Evolutionary conservation across 2,113 vertebrate genomes (phyloP), one percentile per base, ranked within the genome.

Genomic region (Ochotona curzoniae): DNA sequence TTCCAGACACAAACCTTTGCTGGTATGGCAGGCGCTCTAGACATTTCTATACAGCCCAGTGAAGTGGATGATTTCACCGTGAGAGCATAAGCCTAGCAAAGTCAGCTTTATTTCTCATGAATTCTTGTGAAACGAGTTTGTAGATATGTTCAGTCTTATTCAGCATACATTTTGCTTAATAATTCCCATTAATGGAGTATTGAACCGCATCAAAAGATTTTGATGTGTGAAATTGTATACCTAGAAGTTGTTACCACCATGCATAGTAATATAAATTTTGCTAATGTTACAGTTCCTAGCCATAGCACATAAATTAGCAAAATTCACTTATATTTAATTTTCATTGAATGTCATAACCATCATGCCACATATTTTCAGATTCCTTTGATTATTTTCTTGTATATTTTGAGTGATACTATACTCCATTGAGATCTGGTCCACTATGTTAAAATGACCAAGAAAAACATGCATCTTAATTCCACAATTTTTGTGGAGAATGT

Each of bases 301-400:
- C 71, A 69, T 4, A 95, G 7, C 8, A 87, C 10, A 61, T 83
- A 83, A 95, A 88, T 1, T 89, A 93, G 49, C 61, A 82, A 1
- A 8, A 64, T 93, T 90, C 23, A 91, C 95, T 95, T 61, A 73
- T 67, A 64, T 95, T 93, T 87, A 91, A 80, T 89, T 96, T 60
- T 85, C 89, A 93, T 93, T 74, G 57, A 91, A 83, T 85, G n/a
- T 81, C 73, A 78, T 28, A 51, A 61, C 38, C 44, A 84, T 1
- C 80, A 93, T 47, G 73, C 63, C 79, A 11, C 35, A 75, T 63
- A 4, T 96, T 95, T 97, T 96, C 49, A 95, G 54, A 92, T 4
- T 32, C 14, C 90, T 97, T 67, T 83, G 80, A 74, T 79, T 89
- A 74, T 79, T 89, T 94, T 79, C 81, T 96, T 93, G 1, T 38